Conservation (phyloP, 2,888 invertebrate species). For the Tetramorium bicarinatum region DNA sequence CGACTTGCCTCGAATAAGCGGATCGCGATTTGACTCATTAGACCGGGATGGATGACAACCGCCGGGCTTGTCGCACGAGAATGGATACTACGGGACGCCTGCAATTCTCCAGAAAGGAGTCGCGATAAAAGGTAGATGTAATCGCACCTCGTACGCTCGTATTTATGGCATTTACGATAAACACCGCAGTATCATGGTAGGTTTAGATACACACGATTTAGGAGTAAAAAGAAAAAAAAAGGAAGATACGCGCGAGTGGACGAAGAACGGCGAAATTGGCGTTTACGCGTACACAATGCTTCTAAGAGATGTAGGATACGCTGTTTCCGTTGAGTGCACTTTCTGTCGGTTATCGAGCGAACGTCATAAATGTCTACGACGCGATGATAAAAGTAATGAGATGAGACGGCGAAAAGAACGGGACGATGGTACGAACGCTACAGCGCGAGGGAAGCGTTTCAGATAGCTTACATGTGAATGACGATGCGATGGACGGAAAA, state of each 20-base stretch:
- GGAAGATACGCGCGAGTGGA: slow-evolving; percentile 48
- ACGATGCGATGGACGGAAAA: slow-evolving; percentile 12
- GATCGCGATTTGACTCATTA: slow-evolving; percentile 7
- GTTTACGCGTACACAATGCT: slow-evolving; percentile 64
- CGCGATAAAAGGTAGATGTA: background rate
- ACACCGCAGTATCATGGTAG: slow-evolving; percentile 72
- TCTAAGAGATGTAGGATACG: slow-evolving; percentile 66
- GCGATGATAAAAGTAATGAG: slow-evolving; percentile 62
- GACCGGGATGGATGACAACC: background rate
- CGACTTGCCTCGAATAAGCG: slow-evolving; percentile 22
- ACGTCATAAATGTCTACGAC: slow-evolving; percentile 69
- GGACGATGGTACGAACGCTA: background rate
- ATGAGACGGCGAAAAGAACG: slow-evolving; percentile 19
- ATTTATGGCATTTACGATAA: slow-evolving; percentile 62
- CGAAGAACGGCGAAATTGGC: slow-evolving; percentile 26
- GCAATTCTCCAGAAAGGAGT: background rate
- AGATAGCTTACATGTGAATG: slow-evolving; percentile 23
- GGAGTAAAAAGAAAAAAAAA: slow-evolving; percentile 46
- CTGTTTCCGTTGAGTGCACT: slow-evolving; percentile 66
- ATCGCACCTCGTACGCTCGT: slow-evolving; percentile 53
- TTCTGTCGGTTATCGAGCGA: slow-evolving; percentile 61
- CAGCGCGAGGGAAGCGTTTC: slow-evolving; percentile 29
- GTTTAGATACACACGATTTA: slow-evolving; percentile 70
- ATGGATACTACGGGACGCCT: background rate
- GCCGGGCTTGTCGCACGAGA: background rate